A percentile compares a stretch with the other conserved stretches of the same genome.
Conservation (phyloP, 2,797 vertebrate species). For the Ctenochaetus hawaiiensis region DNA sequence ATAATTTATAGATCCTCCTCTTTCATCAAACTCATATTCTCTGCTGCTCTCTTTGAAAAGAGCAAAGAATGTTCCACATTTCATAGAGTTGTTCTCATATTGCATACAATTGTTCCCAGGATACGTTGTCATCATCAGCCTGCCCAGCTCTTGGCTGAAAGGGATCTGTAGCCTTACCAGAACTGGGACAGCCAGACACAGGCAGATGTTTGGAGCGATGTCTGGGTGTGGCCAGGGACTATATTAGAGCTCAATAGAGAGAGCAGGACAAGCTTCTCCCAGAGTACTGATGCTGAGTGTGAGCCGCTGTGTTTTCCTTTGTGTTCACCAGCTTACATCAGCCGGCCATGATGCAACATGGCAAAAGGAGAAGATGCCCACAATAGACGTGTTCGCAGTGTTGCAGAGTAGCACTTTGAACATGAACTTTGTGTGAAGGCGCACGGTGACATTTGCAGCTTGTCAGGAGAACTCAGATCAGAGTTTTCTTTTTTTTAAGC, state of each 20-base stretch:
- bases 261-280: constrained; percentile 43
- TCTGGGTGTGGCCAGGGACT: constrained; percentile 40
- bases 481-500: constrained; percentile 15
- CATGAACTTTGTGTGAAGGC: constrained; percentile 46
- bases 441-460: constrained; percentile 58
- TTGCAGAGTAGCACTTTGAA: constrained; percentile 56
- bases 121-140: constrained; percentile 28
- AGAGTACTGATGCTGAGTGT: constrained; percentile 32
- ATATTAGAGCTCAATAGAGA: constrained; percentile 36
- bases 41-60: constrained; percentile 34
- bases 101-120: constrained; percentile 20
- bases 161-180: neutral
- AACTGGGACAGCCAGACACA: constrained; percentile 22
- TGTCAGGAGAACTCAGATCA: constrained; percentile 37
- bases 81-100: constrained; percentile 8
- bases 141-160: constrained; percentile 22
- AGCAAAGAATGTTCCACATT: constrained; percentile 28
- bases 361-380: constrained; percentile 41
- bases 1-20: constrained; percentile 35
- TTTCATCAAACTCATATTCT: constrained; percentile 32
- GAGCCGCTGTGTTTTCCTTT: constrained; percentile 45
- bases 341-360: constrained; percentile 69
- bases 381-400: constrained; percentile 31
- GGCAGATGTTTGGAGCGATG: constrained; percentile 59
- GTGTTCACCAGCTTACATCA: constrained; percentile 72